These are phyloP conservation scores for Hafferia zeledoni DNA, from an alignment of 2,797 vertebrate species.

Conservation along the genomic window DNA sequence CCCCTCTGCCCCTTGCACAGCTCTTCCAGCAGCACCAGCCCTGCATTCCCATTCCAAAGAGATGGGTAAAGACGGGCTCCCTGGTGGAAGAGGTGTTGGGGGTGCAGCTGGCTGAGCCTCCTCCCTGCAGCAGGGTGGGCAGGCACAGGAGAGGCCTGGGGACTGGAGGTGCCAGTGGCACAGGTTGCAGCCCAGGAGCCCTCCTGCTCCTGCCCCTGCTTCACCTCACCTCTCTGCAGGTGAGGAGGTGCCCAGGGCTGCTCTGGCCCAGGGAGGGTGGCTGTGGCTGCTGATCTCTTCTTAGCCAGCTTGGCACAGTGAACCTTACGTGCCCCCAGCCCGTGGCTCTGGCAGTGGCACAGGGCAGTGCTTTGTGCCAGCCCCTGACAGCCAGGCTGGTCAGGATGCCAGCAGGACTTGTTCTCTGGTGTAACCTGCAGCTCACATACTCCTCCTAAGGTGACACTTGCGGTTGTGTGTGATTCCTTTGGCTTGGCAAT, in stretches of 20 bases:
- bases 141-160: not conserved
- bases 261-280: rapidly evolving
- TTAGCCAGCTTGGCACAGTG: not conserved
- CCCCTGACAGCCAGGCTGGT: not conserved
- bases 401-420: not conserved
- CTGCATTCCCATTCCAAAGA: rapidly evolving
- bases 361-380: not conserved
- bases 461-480: rapidly evolving
- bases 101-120: not conserved
- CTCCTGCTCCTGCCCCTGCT: not conserved
- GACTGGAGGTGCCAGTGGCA: not conserved
- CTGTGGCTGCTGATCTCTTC: rapidly evolving
- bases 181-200: not conserved
- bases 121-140: not conserved
- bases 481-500: not conserved
- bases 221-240: rapidly evolving
- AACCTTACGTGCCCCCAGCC: rapidly evolving
- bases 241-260: rapidly evolving
- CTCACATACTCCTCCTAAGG: not conserved
- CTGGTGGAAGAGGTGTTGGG: rapidly evolving
- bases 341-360: rapidly evolving
- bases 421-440: not conserved
- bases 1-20: not conserved
- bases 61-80: rapidly evolving
- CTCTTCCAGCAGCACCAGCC: not conserved